phyloP scores from a whole-genome alignment of 2,888 invertebrate genomes.

The Apamea crenata region DNA sequence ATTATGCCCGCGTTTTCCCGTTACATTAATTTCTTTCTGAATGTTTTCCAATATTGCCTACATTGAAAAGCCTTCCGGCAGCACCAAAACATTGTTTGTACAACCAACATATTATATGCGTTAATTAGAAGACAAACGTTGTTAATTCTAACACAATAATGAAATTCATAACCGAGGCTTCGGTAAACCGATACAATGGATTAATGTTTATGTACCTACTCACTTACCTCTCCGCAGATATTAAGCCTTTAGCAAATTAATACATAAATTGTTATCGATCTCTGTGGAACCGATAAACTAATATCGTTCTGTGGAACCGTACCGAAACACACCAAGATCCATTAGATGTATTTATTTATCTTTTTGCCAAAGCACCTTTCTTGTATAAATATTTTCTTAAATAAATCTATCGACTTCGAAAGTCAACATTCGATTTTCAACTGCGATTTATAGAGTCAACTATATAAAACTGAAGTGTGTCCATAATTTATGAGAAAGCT shows the following conservation, averaged over 20 bases:
- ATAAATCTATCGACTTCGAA: slow-evolving; percentile 17
- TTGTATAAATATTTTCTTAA: slow-evolving; percentile 24
- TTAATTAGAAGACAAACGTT: slow-evolving; percentile 21
- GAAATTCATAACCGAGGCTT: slow-evolving; percentile 36
- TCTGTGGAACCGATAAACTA: slow-evolving; percentile 5
- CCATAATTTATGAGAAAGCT: slow-evolving; percentile 1
- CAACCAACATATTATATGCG: slow-evolving; percentile 10
- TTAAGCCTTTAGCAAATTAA: slow-evolving; percentile 40
- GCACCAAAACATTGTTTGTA: neutral
- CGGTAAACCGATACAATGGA: slow-evolving; percentile 48
- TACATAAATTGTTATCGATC: slow-evolving; percentile 45
- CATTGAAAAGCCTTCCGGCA: slow-evolving; percentile 1
- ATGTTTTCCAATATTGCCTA: slow-evolving; percentile 2
- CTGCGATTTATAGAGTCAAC: slow-evolving; percentile 3
- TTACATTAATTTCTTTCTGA: neutral
- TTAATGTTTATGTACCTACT: slow-evolving; percentile 54
- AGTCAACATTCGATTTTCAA: slow-evolving; percentile 25
- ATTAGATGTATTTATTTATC: slow-evolving; percentile 6
- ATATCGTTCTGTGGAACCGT: slow-evolving; percentile 6
- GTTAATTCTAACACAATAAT: slow-evolving; percentile 33
- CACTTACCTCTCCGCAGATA: slow-evolving; percentile 28
- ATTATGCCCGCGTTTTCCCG: neutral
- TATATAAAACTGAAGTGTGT: slow-evolving; percentile 7
- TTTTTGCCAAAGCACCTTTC: neutral
- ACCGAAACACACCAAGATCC: neutral